Evolutionary conservation across 2,888 invertebrate species (phyloP).

Genomic region (Pollenia amentaria): DNA sequence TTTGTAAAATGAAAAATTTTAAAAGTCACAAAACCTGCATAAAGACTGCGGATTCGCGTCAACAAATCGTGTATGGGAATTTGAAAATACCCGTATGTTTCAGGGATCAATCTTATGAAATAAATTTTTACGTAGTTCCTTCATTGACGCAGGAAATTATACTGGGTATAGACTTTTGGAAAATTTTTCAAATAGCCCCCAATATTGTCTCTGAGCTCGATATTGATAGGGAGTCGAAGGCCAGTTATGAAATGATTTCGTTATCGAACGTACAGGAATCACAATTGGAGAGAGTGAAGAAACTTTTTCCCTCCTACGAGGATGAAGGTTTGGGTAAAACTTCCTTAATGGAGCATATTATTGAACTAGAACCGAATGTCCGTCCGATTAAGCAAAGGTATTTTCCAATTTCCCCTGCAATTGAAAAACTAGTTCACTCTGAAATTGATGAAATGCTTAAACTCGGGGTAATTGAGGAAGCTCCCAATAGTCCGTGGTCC

Average conservation of each 20-base stretch:
- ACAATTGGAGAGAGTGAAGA: not conserved
- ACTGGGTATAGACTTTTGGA: constrained; percentile 19
- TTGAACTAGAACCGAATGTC: too few species aligned
- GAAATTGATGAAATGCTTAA: constrained; percentile 44
- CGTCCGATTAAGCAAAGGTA: too few species aligned
- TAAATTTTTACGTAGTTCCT: constrained; percentile 25
- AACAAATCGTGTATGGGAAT: constrained; percentile 20
- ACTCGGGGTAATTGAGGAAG: constrained; percentile 33
- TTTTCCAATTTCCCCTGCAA: too few species aligned
- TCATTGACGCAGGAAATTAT: constrained; percentile 18
- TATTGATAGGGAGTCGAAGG: not conserved
- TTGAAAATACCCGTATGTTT: not conserved
- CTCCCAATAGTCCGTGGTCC: constrained; percentile 17
- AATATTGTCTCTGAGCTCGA: not conserved
- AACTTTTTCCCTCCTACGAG: not conserved
- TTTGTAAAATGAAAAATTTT: not conserved
- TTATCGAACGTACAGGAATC: not conserved
- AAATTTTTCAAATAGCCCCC: too few species aligned
- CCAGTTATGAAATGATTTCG: not conserved
- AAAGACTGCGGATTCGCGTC: constrained; percentile 16
- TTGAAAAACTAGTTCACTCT: constrained; percentile 1
- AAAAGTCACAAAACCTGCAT: not conserved
- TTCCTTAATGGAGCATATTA: too few species aligned
- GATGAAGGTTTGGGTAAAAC: not conserved
- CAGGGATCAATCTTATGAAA: not conserved